Base-by-base conservation (phyloP, 2,113 vertebrate genomes). In the Oncorhynchus gorbuscha region DNA sequence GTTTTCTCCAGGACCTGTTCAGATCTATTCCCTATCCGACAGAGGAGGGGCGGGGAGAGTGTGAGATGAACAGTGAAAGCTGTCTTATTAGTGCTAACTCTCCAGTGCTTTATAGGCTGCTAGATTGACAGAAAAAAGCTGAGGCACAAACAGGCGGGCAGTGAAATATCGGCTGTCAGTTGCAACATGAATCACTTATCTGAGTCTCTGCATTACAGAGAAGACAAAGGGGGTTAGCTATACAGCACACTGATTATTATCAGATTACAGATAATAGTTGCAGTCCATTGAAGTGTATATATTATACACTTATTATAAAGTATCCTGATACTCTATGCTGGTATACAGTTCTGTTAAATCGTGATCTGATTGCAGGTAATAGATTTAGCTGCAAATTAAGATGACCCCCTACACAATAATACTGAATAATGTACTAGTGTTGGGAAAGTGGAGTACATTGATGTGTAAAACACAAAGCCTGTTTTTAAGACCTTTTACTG, bases 91-190 rank as follows among this genome's bases (percentile, higher is more conserved):
- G 89, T 66, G 72, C 81, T 84, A 78, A 86, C 82, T 85, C 82
- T 85, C 28, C 26, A 65, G 75, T 79, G 75, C 76, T 90, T 90
- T 73, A 55, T 55, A 55, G 83, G 73, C 75, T 70, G 71, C 59
- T 70, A 75, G 83, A 91, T 85, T 92, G 89, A 85, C 85, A 18
- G 66, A 64, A 79, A 80, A 72, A 85, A 71, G 71, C 87, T 79
- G 81, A n/a, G 51, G 85, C 85, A 86, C 85, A 90, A 92, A 90
- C 85, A 35, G 18, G 86, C 79, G 85, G 90, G 90, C 89, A 89
- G 86, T 91, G 89, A 92, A 90, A 91, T 92, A 90, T 89, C 83
- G 87, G 81, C 89, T 89, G 89, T 90, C 90, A 89, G 85, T 89
- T 89, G 72, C 81, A 83, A 90, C 91, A 89, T 87, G 87, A 90